Percentiles rank a stretch among this genome's conserved stretches.
phyloP scores from a whole-genome alignment of 2,888 invertebrate species.

The Aphidoletes aphidimyza region DNA sequence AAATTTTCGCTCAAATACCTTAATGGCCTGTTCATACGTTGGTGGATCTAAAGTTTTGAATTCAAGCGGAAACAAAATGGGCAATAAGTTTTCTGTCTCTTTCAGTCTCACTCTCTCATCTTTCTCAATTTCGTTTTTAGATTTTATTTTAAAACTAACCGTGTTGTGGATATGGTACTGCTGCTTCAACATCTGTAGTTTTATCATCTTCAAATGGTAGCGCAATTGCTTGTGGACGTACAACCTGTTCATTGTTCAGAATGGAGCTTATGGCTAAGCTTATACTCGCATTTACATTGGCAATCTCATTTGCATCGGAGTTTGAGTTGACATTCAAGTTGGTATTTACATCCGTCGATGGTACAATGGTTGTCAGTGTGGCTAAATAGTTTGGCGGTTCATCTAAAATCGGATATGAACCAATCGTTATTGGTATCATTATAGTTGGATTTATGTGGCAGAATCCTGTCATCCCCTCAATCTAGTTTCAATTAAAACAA shows the following conservation, averaged over 20 bases:
- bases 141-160: constrained; percentile 8
- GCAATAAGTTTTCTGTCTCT: constrained; percentile 3
- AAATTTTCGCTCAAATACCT: constrained; percentile 34
- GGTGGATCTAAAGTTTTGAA: constrained; percentile 62
- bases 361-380: background rate
- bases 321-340: background rate
- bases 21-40: constrained; percentile 65
- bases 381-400: constrained; percentile 66
- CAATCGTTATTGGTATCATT: constrained; percentile 62
- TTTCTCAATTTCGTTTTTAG: background rate
- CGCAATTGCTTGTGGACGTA: background rate
- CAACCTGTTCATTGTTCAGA: constrained; percentile 17
- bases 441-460: constrained; percentile 63
- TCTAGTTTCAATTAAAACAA: constrained; percentile 5
- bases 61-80: background rate
- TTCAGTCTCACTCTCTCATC: no score
- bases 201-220: background rate
- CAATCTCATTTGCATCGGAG: background rate
- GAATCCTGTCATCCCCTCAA: constrained; percentile 59
- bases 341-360: background rate
- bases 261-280: background rate
- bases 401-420: constrained; percentile 69
- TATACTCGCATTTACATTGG: background rate
- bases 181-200: background rate
- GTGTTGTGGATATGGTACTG: constrained; percentile 38